Base-by-base conservation (phyloP, 2,888 invertebrate species). In the Prosapia bicincta region DNA sequence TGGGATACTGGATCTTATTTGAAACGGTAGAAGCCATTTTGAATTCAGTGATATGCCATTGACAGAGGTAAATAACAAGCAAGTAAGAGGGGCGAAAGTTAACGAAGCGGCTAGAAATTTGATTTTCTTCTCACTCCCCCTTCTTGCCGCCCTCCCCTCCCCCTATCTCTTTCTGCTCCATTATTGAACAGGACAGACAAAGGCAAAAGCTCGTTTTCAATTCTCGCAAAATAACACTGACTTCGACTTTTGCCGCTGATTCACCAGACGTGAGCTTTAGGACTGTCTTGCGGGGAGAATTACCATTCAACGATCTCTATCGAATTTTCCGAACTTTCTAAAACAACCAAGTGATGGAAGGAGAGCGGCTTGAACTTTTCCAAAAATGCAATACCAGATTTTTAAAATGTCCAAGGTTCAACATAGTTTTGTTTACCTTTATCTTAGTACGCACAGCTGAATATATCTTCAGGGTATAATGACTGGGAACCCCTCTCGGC, bases 21-120 rank as follows among this genome's bases (percentile, higher is more conserved):
- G 54, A 54, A 54, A 54, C 54, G 54, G 54, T 54, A 54, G 54
- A 54, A 54, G 54, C 54, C 54, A 54, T 54, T 54, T 54, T 54
- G 54, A 54, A 54, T 54, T 20, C 54, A 54, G 20, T 54, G 54
- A 54, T 54, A 54, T 54, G 20, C 54, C 54, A 54, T 54, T 54
- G 54, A 54, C 54, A 20, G 54, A 54, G 54, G 54, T 54, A 54
- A 54, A 54, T 54, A 54, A 54, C 54, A 54, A 54, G 54, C 54
- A 20, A 20, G n/a, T 20, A 20, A 20, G 20, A 20, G 54, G 54
- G 54, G 38, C 20, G 54, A 54, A 54, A 54, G 54, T 54, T 54
- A 54, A 54, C 54, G 54, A 54, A 54, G 54, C 54, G 54, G 54
- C 54, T 54, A 54, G 54, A 54, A 54, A 54, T 54, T 54, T 54